Percentiles rank a stretch among this genome's conserved stretches.
These are phyloP conservation scores for Reticulitermes speratus DNA, from an alignment of 1,140 invertebrate genomes.

Conservation along the genomic window DNA sequence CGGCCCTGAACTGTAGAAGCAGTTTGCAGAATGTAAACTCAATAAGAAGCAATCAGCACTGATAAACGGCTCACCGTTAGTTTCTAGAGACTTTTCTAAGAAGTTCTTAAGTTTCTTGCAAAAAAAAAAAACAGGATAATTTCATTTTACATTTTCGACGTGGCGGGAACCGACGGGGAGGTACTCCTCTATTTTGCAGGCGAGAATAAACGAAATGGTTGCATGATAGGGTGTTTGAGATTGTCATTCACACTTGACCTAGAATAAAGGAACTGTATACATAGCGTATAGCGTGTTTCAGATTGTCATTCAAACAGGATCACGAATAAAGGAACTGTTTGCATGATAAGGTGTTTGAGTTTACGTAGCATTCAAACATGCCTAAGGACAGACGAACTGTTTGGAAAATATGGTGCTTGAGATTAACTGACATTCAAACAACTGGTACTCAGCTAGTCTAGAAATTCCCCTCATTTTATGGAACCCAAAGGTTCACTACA, in stretches of 20 bases:
- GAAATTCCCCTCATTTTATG: too few species aligned
- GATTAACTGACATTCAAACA: too few species aligned
- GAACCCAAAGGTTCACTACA: too few species aligned
- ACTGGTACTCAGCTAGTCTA: too few species aligned
- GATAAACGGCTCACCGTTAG: background rate
- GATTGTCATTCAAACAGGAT: too few species aligned
- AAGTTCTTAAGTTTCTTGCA: background rate
- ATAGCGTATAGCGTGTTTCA: too few species aligned
- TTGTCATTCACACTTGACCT: background rate
- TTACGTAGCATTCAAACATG: too few species aligned
- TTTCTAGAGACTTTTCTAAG: background rate
- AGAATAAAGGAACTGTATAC: too few species aligned
- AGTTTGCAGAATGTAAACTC: background rate
- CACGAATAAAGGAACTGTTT: too few species aligned
- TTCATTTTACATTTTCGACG: background rate
- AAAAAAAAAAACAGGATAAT: background rate
- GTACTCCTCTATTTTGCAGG: background rate
- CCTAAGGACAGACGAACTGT: too few species aligned
- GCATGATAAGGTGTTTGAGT: too few species aligned
- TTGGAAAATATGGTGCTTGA: too few species aligned
- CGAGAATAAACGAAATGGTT: background rate
- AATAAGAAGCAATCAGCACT: slow-evolving; percentile 13
- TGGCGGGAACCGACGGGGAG: background rate
- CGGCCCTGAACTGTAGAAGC: background rate
- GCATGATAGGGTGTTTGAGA: background rate